Evolutionary conservation across 2,113 vertebrate species (phyloP).

Genomic region (Crotalus horridus): DNA sequence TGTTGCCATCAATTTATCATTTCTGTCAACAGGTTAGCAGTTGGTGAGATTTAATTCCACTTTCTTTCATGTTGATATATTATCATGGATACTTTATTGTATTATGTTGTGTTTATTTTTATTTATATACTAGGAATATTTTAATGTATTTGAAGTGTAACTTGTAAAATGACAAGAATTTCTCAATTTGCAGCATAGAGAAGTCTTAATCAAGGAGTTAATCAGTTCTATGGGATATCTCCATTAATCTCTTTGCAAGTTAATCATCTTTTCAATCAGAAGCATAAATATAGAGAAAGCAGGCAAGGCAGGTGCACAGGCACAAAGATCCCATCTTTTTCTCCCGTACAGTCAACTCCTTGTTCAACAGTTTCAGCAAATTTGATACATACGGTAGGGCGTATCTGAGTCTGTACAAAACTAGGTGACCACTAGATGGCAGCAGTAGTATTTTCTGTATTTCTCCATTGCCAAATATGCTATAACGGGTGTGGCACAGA

Average conservation of each 20-base stretch:
- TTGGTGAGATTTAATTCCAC: background rate
- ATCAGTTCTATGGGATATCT: background rate
- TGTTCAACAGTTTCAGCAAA: background rate
- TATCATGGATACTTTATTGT: background rate
- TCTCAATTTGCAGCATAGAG: background rate
- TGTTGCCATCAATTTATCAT: no score
- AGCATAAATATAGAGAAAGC: background rate
- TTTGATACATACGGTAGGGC: background rate
- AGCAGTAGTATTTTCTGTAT: background rate
- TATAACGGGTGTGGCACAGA: background rate
- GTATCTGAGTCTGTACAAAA: background rate
- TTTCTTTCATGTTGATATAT: background rate
- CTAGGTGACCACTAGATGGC: background rate
- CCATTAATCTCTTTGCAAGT: background rate
- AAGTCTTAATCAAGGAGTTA: background rate
- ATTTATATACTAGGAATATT: background rate
- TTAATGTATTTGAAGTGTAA: background rate
- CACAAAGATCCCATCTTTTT: background rate
- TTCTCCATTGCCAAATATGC: background rate
- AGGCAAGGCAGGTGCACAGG: background rate
- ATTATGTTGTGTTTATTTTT: background rate
- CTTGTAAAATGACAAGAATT: background rate
- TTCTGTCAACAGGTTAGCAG: background rate
- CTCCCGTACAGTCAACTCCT: background rate
- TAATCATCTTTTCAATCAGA: background rate